Evolutionary conservation across 2,113 vertebrate genomes (phyloP), one percentile per base, ranked within the genome.

Genomic region (Callipepla californica): DNA sequence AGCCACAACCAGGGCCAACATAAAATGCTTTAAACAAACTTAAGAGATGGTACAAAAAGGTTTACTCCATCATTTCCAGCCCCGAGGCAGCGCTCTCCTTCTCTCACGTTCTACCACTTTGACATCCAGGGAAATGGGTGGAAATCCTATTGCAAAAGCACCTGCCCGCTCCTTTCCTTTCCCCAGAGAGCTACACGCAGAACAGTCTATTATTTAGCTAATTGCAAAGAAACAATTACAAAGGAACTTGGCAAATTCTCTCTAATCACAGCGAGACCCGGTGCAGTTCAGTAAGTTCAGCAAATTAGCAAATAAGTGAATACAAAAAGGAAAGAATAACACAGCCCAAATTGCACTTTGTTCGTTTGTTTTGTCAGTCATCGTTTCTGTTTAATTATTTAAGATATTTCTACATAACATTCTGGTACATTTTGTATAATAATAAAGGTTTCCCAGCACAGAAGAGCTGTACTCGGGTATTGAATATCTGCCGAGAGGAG

Each of bases 211-310:
- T 96, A 96, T 96, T 92, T 91, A 94, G 92, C 89, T 95, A 94
- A 94, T 96, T 95, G 87, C 93, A 87, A 94, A 95, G 85, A 92
- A 96, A 92, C 94, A 95, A 95, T 95, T 94, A 96, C 90, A 91
- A 91, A 95, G 93, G 92, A 96, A 94, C 93, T 95, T 47, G 48
- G 90, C 81, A 85, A 95, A 95, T 87, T 94, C 81, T 14, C 81
- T 80, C 85, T 87, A 89, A 94, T 95, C 94, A 85, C 89, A 89
- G 89, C 58, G 23, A 96, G 93, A 93, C 84, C 63, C 90, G 94
- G 20, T 76, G 91, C 91, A 94, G 94, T 87, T 90, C 90, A 84
- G 85, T 82, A 87, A 92, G 81, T 89, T 92, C 85, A 85, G 90
- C 87, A 95, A 92, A 96, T 95, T 89, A 95, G 87, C 78, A 92